Conservation (phyloP, 2,113 vertebrate species). For the Semnornis frantzii region DNA sequence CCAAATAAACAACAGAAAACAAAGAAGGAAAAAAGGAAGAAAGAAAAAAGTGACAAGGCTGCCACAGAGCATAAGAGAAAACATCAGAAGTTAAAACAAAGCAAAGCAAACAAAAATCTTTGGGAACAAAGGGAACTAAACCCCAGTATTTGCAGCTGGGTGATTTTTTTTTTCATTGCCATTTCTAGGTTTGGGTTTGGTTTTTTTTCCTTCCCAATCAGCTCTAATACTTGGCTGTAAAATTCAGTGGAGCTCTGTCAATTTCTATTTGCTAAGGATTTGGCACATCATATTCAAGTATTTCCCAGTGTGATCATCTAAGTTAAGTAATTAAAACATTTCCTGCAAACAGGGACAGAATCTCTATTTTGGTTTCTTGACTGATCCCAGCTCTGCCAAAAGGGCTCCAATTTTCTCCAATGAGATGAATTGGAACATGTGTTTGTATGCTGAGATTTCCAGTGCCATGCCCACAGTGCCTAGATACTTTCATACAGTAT, state of each 20-base stretch:
- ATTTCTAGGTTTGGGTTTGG: neutral
- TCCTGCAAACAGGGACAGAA: constrained; percentile 27
- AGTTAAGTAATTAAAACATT: constrained; percentile 62
- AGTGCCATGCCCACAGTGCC: neutral
- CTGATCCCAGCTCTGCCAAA: constrained; percentile 12
- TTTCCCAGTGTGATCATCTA: constrained; percentile 47
- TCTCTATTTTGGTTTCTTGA: constrained; percentile 28
- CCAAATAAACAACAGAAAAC: neutral
- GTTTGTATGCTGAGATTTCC: neutral
- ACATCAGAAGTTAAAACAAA: neutral
- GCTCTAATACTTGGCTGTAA: constrained; percentile 20
- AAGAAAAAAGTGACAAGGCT: neutral
- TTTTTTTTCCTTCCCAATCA: constrained; percentile 6
- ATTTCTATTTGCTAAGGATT: constrained; percentile 53
- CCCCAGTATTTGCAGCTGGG: neutral
- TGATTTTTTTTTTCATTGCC: neutral
- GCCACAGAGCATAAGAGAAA: neutral
- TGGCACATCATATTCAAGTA: constrained; percentile 34
- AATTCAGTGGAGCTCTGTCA: constrained; percentile 22
- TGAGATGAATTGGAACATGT: constrained; percentile 24
- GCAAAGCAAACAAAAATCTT: neutral
- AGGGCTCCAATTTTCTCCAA: constrained; percentile 1
- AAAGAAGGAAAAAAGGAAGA: neutral
- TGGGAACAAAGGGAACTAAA: neutral
- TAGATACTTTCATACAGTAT: neutral